Evolutionary conservation across 2,113 vertebrate genomes (phyloP), one percentile per base, ranked within the genome.

Genomic region (Gavia stellata): DNA sequence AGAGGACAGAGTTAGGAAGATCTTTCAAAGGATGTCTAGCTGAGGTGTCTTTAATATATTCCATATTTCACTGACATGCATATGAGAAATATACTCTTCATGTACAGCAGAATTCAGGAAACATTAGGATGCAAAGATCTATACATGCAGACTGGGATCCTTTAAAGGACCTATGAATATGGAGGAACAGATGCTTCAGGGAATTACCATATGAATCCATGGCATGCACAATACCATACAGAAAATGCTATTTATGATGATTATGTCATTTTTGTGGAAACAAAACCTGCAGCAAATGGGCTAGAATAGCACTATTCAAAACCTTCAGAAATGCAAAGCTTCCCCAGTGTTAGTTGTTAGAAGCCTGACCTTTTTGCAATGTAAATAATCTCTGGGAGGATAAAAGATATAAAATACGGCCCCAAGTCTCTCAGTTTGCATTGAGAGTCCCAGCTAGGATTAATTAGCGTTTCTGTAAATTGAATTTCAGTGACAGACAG

Each of bases 221-320:
- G 4, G 70, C 53, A 83, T 73, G 70, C 84, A 94, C 66, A 95
- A 66, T 70, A 58, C 42, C 45, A 85, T 36, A 65, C 62, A 93
- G 87, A 93, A 95, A 62, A 23, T 2, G 4, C 21, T 70, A 47
- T 70, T 97, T 97, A 77, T 38, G 29, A 87, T 94, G 91, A 82
- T 97, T 82, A 45, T 95, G 78, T 88, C 66, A 77, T 91, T 92
- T 96, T 67, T 91, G 74, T 90, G 67, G 74, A 96, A 97, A 95
- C 45, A 94, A 97, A 94, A 83, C 42, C 72, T 90, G 63, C 53
- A 92, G 50, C 53, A 92, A 97, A 89, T 5, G 17, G 34, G 56
- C 34, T 89, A 85, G 86, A 88, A 91, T 66, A 87, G 59, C 45
- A 50, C 47, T 86, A 92, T 90, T 92, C 58, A 95, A 72, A 88